These are phyloP conservation scores for Phyllotreta striolata DNA, from an alignment of 2,888 invertebrate genomes.

Conservation along the genomic window DNA sequence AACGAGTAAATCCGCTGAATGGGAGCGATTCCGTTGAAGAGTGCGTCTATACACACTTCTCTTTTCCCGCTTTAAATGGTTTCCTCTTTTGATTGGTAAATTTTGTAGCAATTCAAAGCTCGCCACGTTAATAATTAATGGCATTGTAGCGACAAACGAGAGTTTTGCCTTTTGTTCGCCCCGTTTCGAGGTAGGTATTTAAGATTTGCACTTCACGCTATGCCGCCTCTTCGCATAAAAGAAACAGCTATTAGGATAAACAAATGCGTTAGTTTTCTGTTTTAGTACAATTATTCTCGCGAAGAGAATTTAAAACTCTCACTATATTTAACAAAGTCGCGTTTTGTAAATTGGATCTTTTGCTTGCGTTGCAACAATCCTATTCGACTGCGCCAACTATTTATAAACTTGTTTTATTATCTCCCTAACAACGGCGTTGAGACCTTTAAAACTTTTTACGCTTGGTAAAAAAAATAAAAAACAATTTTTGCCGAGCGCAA, in stretches of 20 bases:
- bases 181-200: constrained; percentile 31
- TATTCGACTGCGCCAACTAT: neutral
- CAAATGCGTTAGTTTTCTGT: too few species aligned
- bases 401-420: neutral
- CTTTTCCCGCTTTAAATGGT: constrained; percentile 3
- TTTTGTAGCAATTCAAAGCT: constrained; percentile 32
- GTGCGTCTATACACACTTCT: constrained; percentile 7
- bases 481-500: neutral
- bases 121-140: constrained; percentile 36
- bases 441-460: constrained; percentile 5
- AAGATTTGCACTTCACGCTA: constrained; percentile 22
- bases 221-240: neutral
- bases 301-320: too few species aligned
- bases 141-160: constrained; percentile 33
- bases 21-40: constrained; percentile 29
- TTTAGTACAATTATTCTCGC: too few species aligned
- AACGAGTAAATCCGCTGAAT: constrained; percentile 40
- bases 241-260: constrained; percentile 4
- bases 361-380: too few species aligned
- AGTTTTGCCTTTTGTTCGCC: constrained; percentile 29
- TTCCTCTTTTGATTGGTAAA: constrained; percentile 31
- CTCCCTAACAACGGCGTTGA: neutral
- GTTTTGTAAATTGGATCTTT: too few species aligned
- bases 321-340: too few species aligned
- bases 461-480: constrained; percentile 21